Evolutionary conservation across 2,888 invertebrate genomes (phyloP).

Genomic region (Calephelis perditalis): DNA sequence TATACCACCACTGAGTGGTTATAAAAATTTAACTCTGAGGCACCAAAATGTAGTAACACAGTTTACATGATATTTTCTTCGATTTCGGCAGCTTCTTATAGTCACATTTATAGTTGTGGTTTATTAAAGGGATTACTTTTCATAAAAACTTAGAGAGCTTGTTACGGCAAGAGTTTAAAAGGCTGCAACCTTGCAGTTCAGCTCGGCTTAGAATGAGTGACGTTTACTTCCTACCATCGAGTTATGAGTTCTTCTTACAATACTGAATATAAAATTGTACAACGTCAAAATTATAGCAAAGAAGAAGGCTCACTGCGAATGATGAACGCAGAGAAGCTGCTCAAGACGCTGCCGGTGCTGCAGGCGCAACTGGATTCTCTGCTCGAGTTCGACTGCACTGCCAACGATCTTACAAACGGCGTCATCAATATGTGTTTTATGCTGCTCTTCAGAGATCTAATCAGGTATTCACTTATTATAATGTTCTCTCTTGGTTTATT

Average conservation of each 20-base stretch:
- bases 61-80: no score
- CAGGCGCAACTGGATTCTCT: slow-evolving; percentile 97
- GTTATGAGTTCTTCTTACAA: not conserved
- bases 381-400: slow-evolving; percentile 97
- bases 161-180: no score
- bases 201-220: no score
- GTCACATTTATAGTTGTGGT: not conserved
- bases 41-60: no score
- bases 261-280: not conserved
- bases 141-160: no score
- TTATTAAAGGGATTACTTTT: not conserved
- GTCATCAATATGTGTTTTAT: slow-evolving; percentile 99
- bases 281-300: slow-evolving; percentile 88
- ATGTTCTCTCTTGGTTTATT: no score
- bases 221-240: no score
- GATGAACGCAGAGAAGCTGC: slow-evolving; percentile 97
- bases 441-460: slow-evolving; percentile 98
- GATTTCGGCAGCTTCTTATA: no score
- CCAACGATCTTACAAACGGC: slow-evolving; percentile 98
- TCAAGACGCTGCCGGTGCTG: slow-evolving; percentile 96
- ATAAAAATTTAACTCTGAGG: no score
- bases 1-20: no score
- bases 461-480: slow-evolving; percentile 75
- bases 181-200: no score
- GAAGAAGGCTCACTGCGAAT: slow-evolving; percentile 97